phyloP scores from a whole-genome alignment of 2,797 vertebrate genomes.

The Taenioides sp. region DNA sequence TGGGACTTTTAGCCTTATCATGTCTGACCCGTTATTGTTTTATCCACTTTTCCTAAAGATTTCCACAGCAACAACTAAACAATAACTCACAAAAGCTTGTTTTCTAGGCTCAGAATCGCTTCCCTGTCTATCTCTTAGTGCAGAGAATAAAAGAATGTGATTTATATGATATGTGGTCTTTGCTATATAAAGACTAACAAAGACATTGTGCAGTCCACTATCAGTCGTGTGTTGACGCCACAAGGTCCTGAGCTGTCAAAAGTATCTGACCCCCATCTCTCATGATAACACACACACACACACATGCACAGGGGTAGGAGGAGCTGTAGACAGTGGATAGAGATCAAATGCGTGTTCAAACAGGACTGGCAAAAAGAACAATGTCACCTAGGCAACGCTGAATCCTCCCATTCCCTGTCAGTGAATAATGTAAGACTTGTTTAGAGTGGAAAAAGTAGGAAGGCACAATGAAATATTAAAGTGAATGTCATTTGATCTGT shows the following conservation, averaged over 20 bases:
- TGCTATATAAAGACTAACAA: conserved; percentile 68
- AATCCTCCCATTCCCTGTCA: conserved; percentile 17
- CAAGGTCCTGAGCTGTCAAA: conserved; percentile 79
- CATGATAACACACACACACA: conserved; percentile 47
- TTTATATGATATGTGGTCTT: conserved; percentile 59
- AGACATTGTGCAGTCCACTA: conserved; percentile 61
- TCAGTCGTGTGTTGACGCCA: conserved; percentile 79
- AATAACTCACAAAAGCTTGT: background rate
- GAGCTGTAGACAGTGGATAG: conserved; percentile 55
- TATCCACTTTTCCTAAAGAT: background rate
- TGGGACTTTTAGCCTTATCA: background rate
- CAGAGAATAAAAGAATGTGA: conserved; percentile 35
- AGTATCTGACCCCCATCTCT: conserved; percentile 77
- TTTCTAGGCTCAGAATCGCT: conserved; percentile 12
- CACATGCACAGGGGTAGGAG: background rate
- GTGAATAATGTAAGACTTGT: conserved; percentile 26
- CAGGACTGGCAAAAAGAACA: conserved; percentile 67
- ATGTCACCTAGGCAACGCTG: conserved; percentile 68
- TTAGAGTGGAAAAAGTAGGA: conserved; percentile 26
- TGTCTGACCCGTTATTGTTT: background rate
- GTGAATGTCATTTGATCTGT: background rate
- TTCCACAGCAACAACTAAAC: background rate
- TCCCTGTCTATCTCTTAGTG: conserved; percentile 32
- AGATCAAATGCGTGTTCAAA: conserved; percentile 74
- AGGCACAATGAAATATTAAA: conserved; percentile 36